These are phyloP conservation scores for Potamarius usumacintae DNA, from an alignment of 2,113 vertebrate species.

Conservation along the genomic window DNA sequence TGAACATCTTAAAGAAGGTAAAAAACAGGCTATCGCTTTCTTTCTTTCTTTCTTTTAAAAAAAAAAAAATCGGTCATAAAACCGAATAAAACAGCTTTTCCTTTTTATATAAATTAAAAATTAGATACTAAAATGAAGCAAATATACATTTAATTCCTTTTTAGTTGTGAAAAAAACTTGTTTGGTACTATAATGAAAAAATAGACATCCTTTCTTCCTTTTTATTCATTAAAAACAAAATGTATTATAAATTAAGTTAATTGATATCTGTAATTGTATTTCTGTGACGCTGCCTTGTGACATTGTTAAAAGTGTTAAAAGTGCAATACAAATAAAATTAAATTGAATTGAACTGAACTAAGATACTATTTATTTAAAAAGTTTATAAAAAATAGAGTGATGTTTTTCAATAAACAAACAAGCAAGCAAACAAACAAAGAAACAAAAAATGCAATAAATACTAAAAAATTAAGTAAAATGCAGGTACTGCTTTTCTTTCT, in stretches of 20 bases:
- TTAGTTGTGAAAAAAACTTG: not conserved
- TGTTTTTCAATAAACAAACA: no score
- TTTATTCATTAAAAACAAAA: not conserved
- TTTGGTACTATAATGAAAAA: not conserved
- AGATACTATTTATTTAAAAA: no score
- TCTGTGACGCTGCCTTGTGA: no score
- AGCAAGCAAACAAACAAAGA: no score
- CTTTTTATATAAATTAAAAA: not conserved
- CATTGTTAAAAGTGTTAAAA: no score
- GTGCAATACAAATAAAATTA: no score
- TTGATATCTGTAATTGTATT: no score
- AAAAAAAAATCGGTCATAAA: not conserved
- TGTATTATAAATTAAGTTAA: not conserved
- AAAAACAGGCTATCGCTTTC: not conserved
- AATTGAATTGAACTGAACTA: no score
- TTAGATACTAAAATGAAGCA: not conserved
- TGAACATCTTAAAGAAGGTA: not conserved
- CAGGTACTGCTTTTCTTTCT: not conserved
- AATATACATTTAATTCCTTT: not conserved
- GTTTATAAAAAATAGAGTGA: no score
- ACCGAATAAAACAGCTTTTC: not conserved
- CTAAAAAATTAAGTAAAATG: not conserved
- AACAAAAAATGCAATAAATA: no score
- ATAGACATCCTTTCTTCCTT: no score
- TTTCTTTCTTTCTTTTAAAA: not conserved